Evolutionary conservation across 2,113 vertebrate species (phyloP).

Genomic region (Silurus glanis): DNA sequence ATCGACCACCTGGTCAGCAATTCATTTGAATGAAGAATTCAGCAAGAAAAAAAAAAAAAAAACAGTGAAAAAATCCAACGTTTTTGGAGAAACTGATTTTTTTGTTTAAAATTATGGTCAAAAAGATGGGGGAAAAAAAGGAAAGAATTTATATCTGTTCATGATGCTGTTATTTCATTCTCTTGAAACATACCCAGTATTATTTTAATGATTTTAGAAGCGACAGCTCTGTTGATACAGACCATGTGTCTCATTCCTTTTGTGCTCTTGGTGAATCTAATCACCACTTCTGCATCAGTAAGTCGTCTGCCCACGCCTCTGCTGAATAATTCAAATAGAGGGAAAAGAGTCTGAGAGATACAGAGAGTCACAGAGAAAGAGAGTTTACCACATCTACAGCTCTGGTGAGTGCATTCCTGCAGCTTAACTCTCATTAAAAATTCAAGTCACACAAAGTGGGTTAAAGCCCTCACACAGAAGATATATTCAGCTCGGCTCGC

Average conservation of each 20-base stretch:
- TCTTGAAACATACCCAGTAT: not conserved
- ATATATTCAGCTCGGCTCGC: constrained; percentile 59
- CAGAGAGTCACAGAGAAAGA: constrained; percentile 14
- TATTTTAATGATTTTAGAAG: constrained; percentile 5
- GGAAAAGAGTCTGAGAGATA: constrained; percentile 5
- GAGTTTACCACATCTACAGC: constrained; percentile 26
- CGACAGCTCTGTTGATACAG: constrained; percentile 20
- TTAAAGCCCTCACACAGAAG: constrained; percentile 60
- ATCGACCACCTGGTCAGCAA: not conserved
- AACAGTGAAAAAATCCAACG: not conserved
- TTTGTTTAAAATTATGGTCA: not conserved
- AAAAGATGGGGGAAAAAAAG: not conserved
- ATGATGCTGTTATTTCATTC: too few species aligned
- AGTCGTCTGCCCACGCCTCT: constrained; percentile 32
- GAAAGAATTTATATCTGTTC: not conserved
- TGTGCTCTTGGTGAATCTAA: constrained; percentile 35
- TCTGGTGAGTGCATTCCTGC: constrained; percentile 52
- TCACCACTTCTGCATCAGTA: constrained; percentile 47
- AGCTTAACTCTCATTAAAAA: constrained; percentile 64
- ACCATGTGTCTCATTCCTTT: constrained; percentile 41
- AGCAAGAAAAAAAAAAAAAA: not conserved
- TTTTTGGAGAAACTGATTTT: not conserved
- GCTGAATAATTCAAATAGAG: constrained; percentile 47
- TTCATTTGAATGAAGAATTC: not conserved
- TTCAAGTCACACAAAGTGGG: constrained; percentile 68